phyloP scores from a whole-genome alignment of 2,888 invertebrate species.

The Plebejus anna region DNA sequence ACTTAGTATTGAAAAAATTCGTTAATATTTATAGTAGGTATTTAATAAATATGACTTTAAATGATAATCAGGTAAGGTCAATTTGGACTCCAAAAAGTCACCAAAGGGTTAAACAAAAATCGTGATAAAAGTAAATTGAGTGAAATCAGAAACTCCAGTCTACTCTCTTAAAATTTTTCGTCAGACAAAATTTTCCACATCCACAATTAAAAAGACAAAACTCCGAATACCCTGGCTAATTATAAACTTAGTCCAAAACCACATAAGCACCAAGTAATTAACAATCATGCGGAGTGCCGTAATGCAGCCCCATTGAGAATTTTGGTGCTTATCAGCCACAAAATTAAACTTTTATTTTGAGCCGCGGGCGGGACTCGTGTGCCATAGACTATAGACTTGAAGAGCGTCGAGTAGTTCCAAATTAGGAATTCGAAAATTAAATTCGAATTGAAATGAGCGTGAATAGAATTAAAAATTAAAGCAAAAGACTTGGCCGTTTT shows the following conservation, averaged over 20 bases:
- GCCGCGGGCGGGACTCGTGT: conserved; percentile 61
- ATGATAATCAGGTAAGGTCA: not conserved
- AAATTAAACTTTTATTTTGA: conserved; percentile 73
- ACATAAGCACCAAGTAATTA: conserved; percentile 34
- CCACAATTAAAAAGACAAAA: not conserved
- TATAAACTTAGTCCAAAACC: conserved; percentile 26
- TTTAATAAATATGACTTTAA: too few relatives aligned
- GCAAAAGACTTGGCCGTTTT: conserved; percentile 25
- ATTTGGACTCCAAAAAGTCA: not conserved
- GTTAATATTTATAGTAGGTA: too few relatives aligned
- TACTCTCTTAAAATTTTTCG: not conserved
- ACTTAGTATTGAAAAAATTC: too few relatives aligned
- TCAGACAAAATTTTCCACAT: not conserved
- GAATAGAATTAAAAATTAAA: conserved; percentile 19
- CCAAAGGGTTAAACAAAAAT: not conserved
- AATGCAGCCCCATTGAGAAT: conserved; percentile 74
- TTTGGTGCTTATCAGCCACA: conserved; percentile 68
- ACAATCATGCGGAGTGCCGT: conserved; percentile 38
- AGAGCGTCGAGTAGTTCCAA: conserved; percentile 41
- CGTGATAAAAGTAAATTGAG: not conserved
- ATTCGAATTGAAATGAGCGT: not conserved
- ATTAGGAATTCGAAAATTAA: conserved; percentile 21
- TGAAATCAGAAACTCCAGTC: not conserved
- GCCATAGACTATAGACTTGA: conserved; percentile 42
- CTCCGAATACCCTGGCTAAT: not conserved